Evolutionary conservation across 2,797 vertebrate genomes (phyloP), one percentile per base, ranked within the genome.

Genomic region (Danio aesculapii): DNA sequence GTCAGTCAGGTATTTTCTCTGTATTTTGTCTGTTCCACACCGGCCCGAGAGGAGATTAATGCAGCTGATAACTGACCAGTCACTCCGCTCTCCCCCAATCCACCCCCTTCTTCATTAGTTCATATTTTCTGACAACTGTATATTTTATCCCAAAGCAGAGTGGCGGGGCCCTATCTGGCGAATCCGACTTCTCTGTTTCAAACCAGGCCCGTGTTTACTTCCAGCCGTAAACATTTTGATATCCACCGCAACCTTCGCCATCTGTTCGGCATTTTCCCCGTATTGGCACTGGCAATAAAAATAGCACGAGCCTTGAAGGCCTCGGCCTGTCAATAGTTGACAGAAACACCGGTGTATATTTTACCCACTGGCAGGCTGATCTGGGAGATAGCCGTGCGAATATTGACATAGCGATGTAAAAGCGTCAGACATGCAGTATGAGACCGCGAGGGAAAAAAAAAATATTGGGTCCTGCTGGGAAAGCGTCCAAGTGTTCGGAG

Each of bases 101-200:
- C 87, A 88, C 89, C 81, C 88, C 87, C 70, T 74, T 88, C 92
- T 93, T 93, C 92, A 92, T 94, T 91, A 93, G 90, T 93, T 94
- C 92, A 94, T 94, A 92, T 93, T 92, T 94, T 92, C 90, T 94
- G 93, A 94, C 94, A 94, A 93, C 91, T 94, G 92, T 93, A 92
- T 94, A 94, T 95, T 94, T 94, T 92, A 94, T 91, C 91, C 90
- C 92, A 87, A 89, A 92, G 90, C 89, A 82, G 88, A 89, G 91
- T 91, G 91, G 91, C 90, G 77, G 90, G 87, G 89, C 88, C 84
- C 90, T 93, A 94, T 94, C 92, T 92, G 83, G 88, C 85, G 91
- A 94, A 94, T 93, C 91, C 80, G 89, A 87, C 89, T 92, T 91
- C 88, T 79, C 85, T 80, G 86, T 87, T 92, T 91, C 90, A 92